phyloP scores from a whole-genome alignment of 2,797 vertebrate species.

The Momotus momota region DNA sequence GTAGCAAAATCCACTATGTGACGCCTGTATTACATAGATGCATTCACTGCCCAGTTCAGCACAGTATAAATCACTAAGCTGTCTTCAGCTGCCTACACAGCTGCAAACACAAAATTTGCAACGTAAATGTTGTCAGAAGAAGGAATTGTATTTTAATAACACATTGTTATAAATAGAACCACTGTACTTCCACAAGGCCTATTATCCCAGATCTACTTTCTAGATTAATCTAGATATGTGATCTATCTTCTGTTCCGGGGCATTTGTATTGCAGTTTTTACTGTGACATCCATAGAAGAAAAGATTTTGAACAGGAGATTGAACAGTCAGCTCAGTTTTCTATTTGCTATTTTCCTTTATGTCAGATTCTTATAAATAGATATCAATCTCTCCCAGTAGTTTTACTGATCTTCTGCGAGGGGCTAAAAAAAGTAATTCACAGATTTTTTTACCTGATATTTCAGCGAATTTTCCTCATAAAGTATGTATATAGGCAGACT shows the following conservation, averaged over 20 bases:
- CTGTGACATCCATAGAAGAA: background rate
- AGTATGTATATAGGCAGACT: conserved; percentile 42
- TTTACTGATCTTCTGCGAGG: conserved; percentile 36
- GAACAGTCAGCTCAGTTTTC: background rate
- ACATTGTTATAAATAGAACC: background rate
- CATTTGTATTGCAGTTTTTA: background rate
- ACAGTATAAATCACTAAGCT: background rate
- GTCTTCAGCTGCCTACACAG: background rate
- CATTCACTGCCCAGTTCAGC: background rate
- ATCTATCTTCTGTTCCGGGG: background rate
- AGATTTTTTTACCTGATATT: conserved; percentile 6
- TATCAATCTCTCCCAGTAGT: conserved; percentile 31
- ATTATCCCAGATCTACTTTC: background rate
- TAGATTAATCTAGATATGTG: background rate
- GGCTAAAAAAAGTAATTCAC: background rate
- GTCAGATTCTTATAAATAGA: conserved; percentile 37
- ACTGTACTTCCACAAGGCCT: background rate
- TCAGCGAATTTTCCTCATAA: conserved; percentile 50
- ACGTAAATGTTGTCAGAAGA: background rate
- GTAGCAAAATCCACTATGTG: background rate
- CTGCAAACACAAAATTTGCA: background rate
- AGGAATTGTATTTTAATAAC: background rate
- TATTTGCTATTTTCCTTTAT: background rate
- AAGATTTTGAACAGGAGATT: background rate
- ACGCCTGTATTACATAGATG: background rate